These are phyloP conservation scores for Papilio dardanus DNA, from an alignment of 1,140 invertebrate species.

Conservation along the genomic window DNA sequence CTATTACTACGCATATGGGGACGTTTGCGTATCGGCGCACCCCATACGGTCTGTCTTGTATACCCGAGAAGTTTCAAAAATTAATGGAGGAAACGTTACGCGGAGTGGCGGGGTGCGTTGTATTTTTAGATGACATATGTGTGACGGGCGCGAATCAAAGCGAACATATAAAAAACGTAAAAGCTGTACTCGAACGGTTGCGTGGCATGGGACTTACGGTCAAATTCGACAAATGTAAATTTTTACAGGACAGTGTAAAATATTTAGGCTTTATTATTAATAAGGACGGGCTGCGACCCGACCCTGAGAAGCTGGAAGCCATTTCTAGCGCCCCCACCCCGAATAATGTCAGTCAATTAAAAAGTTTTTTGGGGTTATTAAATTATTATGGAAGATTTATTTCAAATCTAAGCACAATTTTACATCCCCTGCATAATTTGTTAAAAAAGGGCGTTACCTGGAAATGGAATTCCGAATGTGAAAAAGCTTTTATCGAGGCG, in stretches of 20 bases:
- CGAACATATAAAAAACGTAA: conserved; percentile 46
- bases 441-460: conserved; percentile 32
- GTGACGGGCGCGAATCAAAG: conserved; percentile 43
- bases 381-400: conserved; percentile 57
- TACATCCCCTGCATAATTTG: conserved; percentile 48
- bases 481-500: neutral
- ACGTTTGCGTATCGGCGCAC: conserved; percentile 52
- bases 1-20: conserved; percentile 45
- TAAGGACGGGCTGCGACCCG: conserved; percentile 39
- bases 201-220: conserved; percentile 44
- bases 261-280: conserved; percentile 35
- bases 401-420: conserved; percentile 46
- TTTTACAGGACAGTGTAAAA: conserved; percentile 51
- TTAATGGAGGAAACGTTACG: conserved; percentile 53
- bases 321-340: conserved; percentile 44
- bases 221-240: conserved; percentile 52
- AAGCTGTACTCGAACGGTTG: conserved; percentile 42
- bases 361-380: conserved; percentile 52
- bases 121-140: conserved; percentile 56
- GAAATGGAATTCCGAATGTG: neutral
- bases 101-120: conserved; percentile 41
- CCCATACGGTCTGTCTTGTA: conserved; percentile 54
- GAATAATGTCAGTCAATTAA: conserved; percentile 45
- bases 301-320: conserved; percentile 39
- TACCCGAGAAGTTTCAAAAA: conserved; percentile 61